A percentile compares a stretch with the other conserved stretches of the same genome.
phyloP scores from a whole-genome alignment of 2,113 vertebrate species.

The Ivindomyrus marchei region DNA sequence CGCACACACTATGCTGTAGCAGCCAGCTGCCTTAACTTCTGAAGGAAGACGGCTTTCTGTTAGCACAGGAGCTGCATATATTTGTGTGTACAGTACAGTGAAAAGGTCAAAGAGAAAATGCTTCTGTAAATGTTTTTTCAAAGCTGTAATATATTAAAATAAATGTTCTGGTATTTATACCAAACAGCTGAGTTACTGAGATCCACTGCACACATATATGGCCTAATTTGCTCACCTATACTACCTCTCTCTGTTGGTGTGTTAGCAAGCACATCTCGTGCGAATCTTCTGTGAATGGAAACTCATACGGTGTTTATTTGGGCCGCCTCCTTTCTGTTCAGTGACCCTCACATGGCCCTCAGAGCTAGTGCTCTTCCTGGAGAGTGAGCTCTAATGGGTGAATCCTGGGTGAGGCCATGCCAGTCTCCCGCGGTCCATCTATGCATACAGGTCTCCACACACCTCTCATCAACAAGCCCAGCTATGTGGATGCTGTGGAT shows the following conservation, averaged over 20 bases:
- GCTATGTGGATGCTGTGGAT: not conserved
- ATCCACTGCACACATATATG: not conserved
- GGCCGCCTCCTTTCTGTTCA: not conserved
- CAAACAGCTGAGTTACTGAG: constrained; percentile 37
- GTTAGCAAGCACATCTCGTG: not conserved
- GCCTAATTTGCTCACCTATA: not conserved
- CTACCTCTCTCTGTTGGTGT: not conserved
- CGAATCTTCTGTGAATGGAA: not conserved
- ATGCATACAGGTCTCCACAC: not conserved
- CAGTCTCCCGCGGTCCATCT: not conserved
- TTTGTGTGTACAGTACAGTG: constrained; percentile 46
- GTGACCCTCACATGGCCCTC: not conserved
- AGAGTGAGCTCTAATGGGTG: not conserved
- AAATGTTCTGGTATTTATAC: constrained; percentile 92
- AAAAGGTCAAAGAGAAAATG: constrained; percentile 62
- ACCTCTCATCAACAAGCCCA: not conserved
- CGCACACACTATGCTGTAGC: not conserved
- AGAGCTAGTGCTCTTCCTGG: not conserved
- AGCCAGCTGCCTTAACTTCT: constrained; percentile 14
- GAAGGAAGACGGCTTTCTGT: constrained; percentile 25
- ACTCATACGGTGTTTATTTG: not conserved
- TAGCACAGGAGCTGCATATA: constrained; percentile 33
- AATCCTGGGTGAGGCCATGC: not conserved
- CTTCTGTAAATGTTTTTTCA: constrained; percentile 75
- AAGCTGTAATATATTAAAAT: constrained; percentile 91